phyloP scores from a whole-genome alignment of 1,140 invertebrate genomes.

The Drosophila lini region DNA sequence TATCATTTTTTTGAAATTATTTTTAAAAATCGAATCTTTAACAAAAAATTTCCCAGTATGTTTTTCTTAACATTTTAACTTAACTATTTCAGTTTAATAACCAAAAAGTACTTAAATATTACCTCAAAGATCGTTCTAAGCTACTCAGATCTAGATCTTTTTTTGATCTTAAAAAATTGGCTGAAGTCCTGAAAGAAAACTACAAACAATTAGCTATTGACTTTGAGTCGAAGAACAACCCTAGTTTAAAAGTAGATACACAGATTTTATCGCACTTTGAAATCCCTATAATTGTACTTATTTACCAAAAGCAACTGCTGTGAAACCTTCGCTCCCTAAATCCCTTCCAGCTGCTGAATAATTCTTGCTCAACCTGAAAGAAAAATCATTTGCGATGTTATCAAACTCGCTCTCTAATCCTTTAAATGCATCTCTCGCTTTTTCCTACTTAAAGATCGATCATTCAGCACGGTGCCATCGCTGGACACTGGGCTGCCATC shows the following conservation, averaged over 20 bases:
- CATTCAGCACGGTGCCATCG: slow-evolving; percentile 25
- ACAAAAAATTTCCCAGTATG: no score
- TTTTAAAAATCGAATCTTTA: no score
- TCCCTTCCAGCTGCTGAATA: not conserved
- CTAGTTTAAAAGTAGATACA: not conserved
- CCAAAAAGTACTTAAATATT: not conserved
- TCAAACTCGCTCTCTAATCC: slow-evolving; percentile 11
- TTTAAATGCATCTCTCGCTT: slow-evolving; percentile 21
- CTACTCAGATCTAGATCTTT: not conserved
- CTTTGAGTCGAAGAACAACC: not conserved
- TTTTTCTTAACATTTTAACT: not conserved
- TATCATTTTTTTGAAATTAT: no score
- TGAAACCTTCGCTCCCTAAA: not conserved
- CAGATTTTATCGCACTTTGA: not conserved
- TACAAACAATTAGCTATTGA: slow-evolving; percentile 2
- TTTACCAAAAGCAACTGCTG: not conserved
- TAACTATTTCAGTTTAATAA: not conserved
- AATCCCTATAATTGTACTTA: not conserved
- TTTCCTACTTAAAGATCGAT: slow-evolving; percentile 10
- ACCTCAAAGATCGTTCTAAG: not conserved
- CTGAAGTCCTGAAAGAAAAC: not conserved
- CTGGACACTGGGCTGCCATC: slow-evolving; percentile 52
- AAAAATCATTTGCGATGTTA: slow-evolving; percentile 14
- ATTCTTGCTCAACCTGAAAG: slow-evolving; percentile 6
- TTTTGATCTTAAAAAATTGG: not conserved